Percentiles rank a stretch among this genome's conserved stretches.
Evolutionary conservation across 2,888 invertebrate species (phyloP).

Genomic region (Lasioglossum marginatum): DNA sequence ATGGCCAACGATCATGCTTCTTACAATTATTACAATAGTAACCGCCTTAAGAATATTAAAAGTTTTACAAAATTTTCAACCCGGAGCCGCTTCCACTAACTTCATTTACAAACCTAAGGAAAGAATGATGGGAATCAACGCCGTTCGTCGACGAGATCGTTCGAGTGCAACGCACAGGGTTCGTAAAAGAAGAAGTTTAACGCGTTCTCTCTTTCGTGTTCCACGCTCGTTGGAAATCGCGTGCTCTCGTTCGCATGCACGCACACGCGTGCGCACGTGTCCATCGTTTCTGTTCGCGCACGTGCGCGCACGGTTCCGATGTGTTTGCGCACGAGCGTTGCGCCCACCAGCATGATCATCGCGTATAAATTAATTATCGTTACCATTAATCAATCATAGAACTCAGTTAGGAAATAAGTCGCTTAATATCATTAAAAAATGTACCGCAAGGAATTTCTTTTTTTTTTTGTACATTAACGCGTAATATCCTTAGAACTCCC

Average conservation of each 20-base stretch:
- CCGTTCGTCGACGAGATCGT: neutral
- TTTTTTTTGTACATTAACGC: constrained; percentile 48
- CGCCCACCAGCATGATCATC: constrained; percentile 73
- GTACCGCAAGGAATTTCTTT: constrained; percentile 76
- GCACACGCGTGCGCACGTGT: neutral
- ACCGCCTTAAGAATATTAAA: constrained; percentile 62
- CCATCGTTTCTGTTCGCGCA: neutral
- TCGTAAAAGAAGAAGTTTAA: neutral
- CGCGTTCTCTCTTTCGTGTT: neutral
- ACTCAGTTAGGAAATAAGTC: constrained; percentile 68
- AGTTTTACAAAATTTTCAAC: constrained; percentile 71
- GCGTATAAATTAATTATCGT: constrained; percentile 65
- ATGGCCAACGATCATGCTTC: constrained; percentile 84
- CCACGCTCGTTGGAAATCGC: neutral
- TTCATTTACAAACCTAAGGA: constrained; percentile 15
- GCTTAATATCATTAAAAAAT: constrained; percentile 71
- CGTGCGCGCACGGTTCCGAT: neutral
- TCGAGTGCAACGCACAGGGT: neutral
- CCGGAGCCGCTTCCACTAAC: constrained; percentile 8
- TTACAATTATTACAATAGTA: constrained; percentile 77
- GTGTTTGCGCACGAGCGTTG: constrained; percentile 4
- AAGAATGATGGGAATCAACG: neutral
- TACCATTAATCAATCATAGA: constrained; percentile 70
- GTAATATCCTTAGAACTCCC: constrained; percentile 58
- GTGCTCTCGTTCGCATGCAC: neutral